Base-by-base conservation (phyloP, 2,797 vertebrate genomes). In the Poeciliopsis infans region DNA sequence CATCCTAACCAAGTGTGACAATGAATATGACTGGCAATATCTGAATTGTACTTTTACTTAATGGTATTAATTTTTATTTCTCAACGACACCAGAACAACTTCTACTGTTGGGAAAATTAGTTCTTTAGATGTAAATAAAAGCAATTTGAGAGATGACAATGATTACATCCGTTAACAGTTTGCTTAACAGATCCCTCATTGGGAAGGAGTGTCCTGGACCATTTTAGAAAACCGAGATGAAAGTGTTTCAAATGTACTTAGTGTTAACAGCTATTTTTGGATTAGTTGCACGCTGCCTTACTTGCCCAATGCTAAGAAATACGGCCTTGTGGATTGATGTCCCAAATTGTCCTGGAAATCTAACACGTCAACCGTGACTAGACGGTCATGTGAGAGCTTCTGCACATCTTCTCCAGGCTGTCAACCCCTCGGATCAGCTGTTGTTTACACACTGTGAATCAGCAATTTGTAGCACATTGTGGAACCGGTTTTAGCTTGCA, bases 371-470 rank as follows among this genome's bases (percentile, higher is more conserved):
- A 77, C 39, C 74, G 28, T 87, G 86, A 88, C 85, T 68, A 68
- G 69, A 77, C 15, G 43, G 89, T 84, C 80, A 85, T 68, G 46
- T 51, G 78, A 90, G 78, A 20, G 47, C 64, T 25, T 71, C 41
- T 72, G 75, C 16, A 36, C 68, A 66, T 76, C 74, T 66, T 39
- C 33, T 68, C 28, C 66, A 13, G 80, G 77, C 79, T 72, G 77
- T 76, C 80, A 79, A 75, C 74, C 36, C 74, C 73, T 47, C 43
- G 41, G 57, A 79, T 49, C 91, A 91, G 88, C 84, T 89, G 92
- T 90, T 93, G 92, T 94, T 93, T 93, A 91, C 82, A 43, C 76
- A 79, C 74, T 74, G 7, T 90, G 81, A 90, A 75, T 93, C 78
- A 86, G 74, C 82, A 86, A 85, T 83, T 85, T 68, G 16, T 78